These are phyloP conservation scores for Drosophila subpulchrella DNA, from an alignment of 1,140 invertebrate genomes.

Conservation along the genomic window DNA sequence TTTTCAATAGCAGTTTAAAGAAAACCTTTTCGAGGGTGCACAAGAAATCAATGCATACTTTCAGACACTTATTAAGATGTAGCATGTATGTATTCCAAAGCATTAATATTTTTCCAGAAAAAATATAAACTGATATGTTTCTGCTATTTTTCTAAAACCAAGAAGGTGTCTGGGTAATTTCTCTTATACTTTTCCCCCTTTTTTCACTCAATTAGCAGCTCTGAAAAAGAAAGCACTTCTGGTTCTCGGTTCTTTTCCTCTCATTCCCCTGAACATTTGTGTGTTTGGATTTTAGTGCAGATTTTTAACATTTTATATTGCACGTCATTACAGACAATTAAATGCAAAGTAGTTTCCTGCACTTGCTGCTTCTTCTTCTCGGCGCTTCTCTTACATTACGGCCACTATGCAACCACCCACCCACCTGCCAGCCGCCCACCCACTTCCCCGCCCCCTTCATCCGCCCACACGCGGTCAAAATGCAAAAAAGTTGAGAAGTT, in stretches of 20 bases:
- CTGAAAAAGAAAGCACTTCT: conserved; percentile 38
- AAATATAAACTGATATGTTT: neutral
- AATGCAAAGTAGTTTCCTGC: conserved; percentile 85
- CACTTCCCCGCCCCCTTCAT: neutral
- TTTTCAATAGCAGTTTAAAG: neutral
- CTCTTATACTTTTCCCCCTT: conserved; percentile 4
- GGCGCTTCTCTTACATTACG: conserved; percentile 12
- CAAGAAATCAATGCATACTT: neutral
- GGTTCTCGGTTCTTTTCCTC: neutral
- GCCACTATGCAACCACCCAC: conserved; percentile 7
- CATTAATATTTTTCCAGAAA: neutral
- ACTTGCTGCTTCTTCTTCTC: conserved; percentile 56
- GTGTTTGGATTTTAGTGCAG: conserved; percentile 73
- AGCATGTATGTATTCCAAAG: too few relatives aligned
- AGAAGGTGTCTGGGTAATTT: conserved; percentile 16
- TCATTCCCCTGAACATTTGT: conserved; percentile 16
- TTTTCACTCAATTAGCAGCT: conserved; percentile 55
- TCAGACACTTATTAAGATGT: neutral
- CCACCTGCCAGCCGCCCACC: conserved; percentile 5
- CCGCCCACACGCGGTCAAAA: conserved; percentile 72
- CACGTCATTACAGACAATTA: conserved; percentile 85
- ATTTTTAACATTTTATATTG: conserved; percentile 84
- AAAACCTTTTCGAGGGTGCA: neutral
- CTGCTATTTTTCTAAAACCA: neutral
- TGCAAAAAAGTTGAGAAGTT: conserved; percentile 77